Conservation (phyloP, 2,888 invertebrate genomes). For the Noctua comes region DNA sequence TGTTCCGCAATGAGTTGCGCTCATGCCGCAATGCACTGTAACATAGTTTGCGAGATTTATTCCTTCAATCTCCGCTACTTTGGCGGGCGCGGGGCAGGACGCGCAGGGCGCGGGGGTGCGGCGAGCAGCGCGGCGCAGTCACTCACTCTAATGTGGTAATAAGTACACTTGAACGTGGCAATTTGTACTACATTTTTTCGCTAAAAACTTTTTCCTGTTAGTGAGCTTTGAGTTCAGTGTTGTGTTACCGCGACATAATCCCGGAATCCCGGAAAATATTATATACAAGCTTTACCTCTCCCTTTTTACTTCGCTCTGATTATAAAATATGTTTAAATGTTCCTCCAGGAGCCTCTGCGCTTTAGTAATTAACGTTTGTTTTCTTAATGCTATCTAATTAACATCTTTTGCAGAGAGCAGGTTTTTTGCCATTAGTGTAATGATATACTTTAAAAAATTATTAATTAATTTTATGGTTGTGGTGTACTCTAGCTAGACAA, state of each 20-base stretch:
- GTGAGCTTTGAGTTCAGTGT: constrained; percentile 72
- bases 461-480: neutral
- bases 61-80: constrained; percentile 79
- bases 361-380: constrained; percentile 46
- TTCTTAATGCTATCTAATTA: constrained; percentile 50
- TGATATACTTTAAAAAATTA: constrained; percentile 13
- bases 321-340: constrained; percentile 56
- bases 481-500: neutral
- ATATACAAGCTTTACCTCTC: constrained; percentile 61
- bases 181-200: constrained; percentile 81
- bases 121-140: constrained; percentile 71
- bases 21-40: constrained; percentile 67
- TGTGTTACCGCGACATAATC: constrained; percentile 73
- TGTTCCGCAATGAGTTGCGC: constrained; percentile 53
- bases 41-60: constrained; percentile 78
- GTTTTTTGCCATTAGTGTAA: constrained; percentile 26
- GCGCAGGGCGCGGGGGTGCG: constrained; percentile 65
- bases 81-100: constrained; percentile 64
- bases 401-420: constrained; percentile 31
- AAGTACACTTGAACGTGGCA: constrained; percentile 83
- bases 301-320: constrained; percentile 51
- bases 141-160: constrained; percentile 84
- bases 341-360: constrained; percentile 25
- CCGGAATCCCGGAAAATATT: constrained; percentile 68
- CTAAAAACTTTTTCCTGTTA: constrained; percentile 77